Percentiles rank a stretch among this genome's conserved stretches.
Conservation (phyloP, 2,888 invertebrate genomes). For the Lasioglossum lativentre region DNA sequence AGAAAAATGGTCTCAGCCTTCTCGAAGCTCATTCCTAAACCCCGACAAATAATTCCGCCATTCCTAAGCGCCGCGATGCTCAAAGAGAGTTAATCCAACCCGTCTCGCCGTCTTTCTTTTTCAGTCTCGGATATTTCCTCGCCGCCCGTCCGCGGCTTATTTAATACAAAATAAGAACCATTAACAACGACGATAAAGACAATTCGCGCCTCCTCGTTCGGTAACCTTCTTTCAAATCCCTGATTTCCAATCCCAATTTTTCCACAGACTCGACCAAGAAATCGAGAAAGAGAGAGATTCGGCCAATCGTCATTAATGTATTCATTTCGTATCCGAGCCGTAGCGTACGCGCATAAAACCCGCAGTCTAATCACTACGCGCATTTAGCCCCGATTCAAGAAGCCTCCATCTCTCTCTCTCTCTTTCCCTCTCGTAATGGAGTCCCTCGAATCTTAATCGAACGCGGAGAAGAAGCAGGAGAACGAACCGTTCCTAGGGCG, state of each 20-base stretch:
- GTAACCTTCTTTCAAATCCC: neutral
- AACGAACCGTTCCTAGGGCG: neutral
- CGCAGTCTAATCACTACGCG: neutral
- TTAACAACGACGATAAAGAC: neutral
- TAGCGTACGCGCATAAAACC: neutral
- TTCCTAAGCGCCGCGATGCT: too few species aligned
- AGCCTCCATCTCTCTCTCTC: neutral
- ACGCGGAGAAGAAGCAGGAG: slow-evolving; percentile 8
- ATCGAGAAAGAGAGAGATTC: neutral
- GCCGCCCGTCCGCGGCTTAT: too few species aligned
- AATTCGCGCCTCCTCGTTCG: too few species aligned
- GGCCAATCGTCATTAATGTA: neutral
- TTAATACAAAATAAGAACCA: neutral
- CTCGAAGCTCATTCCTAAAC: too few species aligned
- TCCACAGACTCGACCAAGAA: neutral
- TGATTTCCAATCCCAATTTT: neutral
- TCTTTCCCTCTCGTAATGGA: neutral
- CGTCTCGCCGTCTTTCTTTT: neutral
- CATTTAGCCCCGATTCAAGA: neutral
- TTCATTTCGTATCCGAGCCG: neutral
- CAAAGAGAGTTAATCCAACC: too few species aligned
- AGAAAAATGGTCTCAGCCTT: neutral
- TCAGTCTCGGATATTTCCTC: neutral
- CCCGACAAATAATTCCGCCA: too few species aligned
- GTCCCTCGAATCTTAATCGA: slow-evolving; percentile 18